Evolutionary conservation across 2,888 invertebrate genomes (phyloP).

Genomic region (Teinopalpus imperialis): DNA sequence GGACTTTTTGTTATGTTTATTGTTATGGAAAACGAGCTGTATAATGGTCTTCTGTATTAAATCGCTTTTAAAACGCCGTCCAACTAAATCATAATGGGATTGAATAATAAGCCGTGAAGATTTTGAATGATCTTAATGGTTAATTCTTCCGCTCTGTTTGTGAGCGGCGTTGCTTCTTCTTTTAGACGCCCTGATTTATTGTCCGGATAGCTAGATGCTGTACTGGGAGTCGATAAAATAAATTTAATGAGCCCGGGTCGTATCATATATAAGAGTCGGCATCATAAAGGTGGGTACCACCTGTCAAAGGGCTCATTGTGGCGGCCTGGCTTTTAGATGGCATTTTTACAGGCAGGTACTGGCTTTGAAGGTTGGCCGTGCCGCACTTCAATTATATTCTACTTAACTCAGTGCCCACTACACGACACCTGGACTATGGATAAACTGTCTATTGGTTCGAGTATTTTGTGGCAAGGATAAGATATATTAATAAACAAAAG

Average conservation of each 20-base stretch:
- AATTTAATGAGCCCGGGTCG: conserved; percentile 72
- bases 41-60: conserved; percentile 72
- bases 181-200: conserved; percentile 67
- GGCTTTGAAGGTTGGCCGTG: conserved; percentile 68
- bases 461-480: too few relatives aligned
- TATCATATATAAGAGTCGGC: conserved; percentile 69
- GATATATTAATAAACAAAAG: too few relatives aligned
- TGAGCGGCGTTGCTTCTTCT: conserved; percentile 56
- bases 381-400: conserved; percentile 80
- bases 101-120: conserved; percentile 76
- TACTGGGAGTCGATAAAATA: conserved; percentile 75
- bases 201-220: conserved; percentile 61
- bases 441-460: conserved; percentile 25
- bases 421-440: conserved; percentile 37
- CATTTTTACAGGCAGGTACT: conserved; percentile 78
- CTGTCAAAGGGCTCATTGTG: conserved; percentile 80
- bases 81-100: conserved; percentile 72
- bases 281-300: conserved; percentile 76
- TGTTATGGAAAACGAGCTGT: conserved; percentile 71
- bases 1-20: conserved; percentile 58
- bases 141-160: conserved; percentile 64
- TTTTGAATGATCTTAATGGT: conserved; percentile 73
- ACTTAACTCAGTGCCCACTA: conserved; percentile 62
- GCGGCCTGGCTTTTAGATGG: conserved; percentile 75
- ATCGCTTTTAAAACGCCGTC: conserved; percentile 66